These are phyloP conservation scores for Aurelia aurita DNA, from an alignment of 30 jellyfish, hydroid and myxozoan species.

Conservation along the genomic window DNA sequence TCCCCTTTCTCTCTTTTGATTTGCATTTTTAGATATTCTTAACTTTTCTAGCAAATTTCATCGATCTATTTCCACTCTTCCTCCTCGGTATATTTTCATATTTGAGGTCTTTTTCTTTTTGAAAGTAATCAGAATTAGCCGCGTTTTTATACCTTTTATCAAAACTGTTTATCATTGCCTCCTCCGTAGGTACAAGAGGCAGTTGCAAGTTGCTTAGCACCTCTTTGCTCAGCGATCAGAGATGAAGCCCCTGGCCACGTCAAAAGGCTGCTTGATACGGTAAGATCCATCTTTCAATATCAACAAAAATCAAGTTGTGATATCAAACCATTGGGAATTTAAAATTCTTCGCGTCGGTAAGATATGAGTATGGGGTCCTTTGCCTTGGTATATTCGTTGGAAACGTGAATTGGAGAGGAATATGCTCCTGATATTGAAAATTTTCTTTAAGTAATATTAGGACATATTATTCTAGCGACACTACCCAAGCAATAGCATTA, in stretches of 20 bases:
- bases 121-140: neutral
- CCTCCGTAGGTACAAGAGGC: conserved; percentile 94
- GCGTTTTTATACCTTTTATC: neutral
- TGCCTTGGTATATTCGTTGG: too few species aligned
- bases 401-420: too few species aligned
- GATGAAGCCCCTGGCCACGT: conserved; percentile 92
- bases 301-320: too few species aligned
- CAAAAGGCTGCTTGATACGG: conserved; percentile 84
- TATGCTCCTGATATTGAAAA: too few species aligned
- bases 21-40: neutral
- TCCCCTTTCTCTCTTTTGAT: neutral
- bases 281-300: neutral
- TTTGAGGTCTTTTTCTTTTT: neutral
- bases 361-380: too few species aligned
- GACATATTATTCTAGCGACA: too few species aligned
- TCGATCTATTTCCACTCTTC: too few species aligned
- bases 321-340: too few species aligned
- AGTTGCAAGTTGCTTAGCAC: conserved; percentile 95
- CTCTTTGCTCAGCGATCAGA: conserved; percentile 89
- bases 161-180: neutral
- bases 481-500: too few species aligned
- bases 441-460: too few species aligned
- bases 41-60: neutral
- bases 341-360: too few species aligned
- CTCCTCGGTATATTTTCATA: neutral